A percentile compares a stretch with the other conserved stretches of the same genome.
Conservation (phyloP, 1,140 invertebrate species). For the Cydia amplana region DNA sequence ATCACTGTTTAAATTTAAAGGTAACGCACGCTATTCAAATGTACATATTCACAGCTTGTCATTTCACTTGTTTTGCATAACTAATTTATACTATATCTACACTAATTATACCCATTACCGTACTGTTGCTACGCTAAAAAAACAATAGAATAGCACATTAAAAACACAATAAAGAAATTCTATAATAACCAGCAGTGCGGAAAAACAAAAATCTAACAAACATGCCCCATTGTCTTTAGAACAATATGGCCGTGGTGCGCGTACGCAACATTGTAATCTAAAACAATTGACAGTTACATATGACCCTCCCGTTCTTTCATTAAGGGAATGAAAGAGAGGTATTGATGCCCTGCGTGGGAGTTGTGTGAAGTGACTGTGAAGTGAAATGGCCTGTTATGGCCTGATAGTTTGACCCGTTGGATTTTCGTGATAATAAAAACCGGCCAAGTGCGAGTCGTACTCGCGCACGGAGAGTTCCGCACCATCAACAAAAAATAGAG, state of each 20-base stretch:
- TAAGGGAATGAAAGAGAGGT: background rate
- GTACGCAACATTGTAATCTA: background rate
- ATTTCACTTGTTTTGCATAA: background rate
- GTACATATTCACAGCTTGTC: background rate
- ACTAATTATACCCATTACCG: background rate
- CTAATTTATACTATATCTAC: background rate
- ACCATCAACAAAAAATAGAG: no score
- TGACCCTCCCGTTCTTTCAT: background rate
- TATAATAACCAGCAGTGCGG: conserved; percentile 11
- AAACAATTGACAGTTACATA: background rate
- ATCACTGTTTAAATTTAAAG: no score
- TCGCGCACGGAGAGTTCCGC: no score
- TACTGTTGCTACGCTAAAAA: conserved; percentile 7
- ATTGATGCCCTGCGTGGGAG: background rate
- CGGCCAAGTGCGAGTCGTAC: no score
- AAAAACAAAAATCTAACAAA: conserved; percentile 19
- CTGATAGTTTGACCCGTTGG: conserved; percentile 14
- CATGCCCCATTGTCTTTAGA: background rate
- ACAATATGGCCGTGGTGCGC: conserved; percentile 4
- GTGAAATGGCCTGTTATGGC: conserved; percentile 2
- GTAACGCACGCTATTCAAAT: background rate
- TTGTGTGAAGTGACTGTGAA: background rate
- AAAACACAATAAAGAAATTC: conserved; percentile 12
- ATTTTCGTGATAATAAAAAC: conserved; percentile 3
- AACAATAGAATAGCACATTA: background rate